A percentile compares a stretch with the other conserved stretches of the same genome.
These are phyloP conservation scores for Notodromas monacha DNA, from an alignment of 2,888 invertebrate genomes.

Conservation along the genomic window DNA sequence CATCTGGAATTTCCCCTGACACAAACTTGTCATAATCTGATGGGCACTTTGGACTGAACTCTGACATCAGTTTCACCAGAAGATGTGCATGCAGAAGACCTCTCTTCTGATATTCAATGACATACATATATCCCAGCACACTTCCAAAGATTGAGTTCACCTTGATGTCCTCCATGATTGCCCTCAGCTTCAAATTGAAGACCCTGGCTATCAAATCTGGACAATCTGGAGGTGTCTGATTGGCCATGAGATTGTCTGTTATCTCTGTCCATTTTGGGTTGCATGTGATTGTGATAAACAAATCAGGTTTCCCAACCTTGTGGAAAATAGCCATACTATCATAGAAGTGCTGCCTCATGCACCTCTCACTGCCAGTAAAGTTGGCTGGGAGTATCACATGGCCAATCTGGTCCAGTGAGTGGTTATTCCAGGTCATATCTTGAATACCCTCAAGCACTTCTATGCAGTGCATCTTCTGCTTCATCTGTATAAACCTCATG, in stretches of 20 bases:
- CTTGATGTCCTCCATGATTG: not conserved
- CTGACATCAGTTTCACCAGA: slow-evolving; percentile 9
- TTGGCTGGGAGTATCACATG: slow-evolving; percentile 12
- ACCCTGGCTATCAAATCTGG: slow-evolving; percentile 9
- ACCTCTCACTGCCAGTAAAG: slow-evolving; percentile 10
- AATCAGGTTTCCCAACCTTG: slow-evolving; percentile 11
- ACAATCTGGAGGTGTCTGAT: slow-evolving; percentile 1
- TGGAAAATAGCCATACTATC: slow-evolving; percentile 12
- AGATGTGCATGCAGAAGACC: slow-evolving; percentile 12
- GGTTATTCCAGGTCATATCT: no score
- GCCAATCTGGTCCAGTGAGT: no score
- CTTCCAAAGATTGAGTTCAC: slow-evolving; percentile 10
- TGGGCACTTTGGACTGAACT: no score
- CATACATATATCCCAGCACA: slow-evolving; percentile 9
- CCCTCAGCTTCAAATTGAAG: slow-evolving; percentile 8
- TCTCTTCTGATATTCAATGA: slow-evolving; percentile 14
- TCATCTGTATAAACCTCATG: no score
- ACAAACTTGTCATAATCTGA: slow-evolving; percentile 10
- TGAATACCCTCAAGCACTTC: no score
- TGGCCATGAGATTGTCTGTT: slow-evolving; percentile 8
- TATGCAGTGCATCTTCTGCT: no score
- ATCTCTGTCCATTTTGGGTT: slow-evolving; percentile 11
- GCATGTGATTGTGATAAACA: slow-evolving; percentile 10
- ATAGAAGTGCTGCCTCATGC: slow-evolving; percentile 10
- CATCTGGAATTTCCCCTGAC: slow-evolving; percentile 10